Base-by-base conservation (phyloP, 35 echinoderm and acorn worm genomes). In the Ptychodera flava region DNA sequence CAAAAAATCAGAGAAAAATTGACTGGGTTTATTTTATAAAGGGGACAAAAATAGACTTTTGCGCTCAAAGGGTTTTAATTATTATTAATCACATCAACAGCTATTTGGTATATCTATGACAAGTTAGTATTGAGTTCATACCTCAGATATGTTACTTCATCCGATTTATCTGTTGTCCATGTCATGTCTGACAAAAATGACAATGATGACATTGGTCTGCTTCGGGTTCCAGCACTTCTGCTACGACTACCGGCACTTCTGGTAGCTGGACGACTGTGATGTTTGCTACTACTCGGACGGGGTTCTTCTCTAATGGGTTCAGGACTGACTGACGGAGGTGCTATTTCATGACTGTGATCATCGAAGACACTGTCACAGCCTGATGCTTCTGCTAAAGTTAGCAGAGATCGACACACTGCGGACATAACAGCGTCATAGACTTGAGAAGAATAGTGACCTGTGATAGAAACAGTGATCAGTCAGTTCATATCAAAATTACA, bases 161-260 rank as follows among this genome's bases (percentile, higher is more conserved):
- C 79, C 1, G 84, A 78, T 80, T 82, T 99, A 33, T 99, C 93
- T 16, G 90, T 79, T 15, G 88, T 90, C 96, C 96, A 99, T 0
- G 93, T 88, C 92, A 99, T 86, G 36, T 92, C 88, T 29, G 96
- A 99, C 79, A 99, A 81, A 64, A 85, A 94, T 0, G 96, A 99
- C 81, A 99, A 35, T 0, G 96, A 94, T 0, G 96, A 92, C 16
- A 85, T 82, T 15, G 86, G 89, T 32, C 89, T 35, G 16, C 87
- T 91, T 29, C 87, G 82, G 32, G 79, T 28, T 14, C 37, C 35
- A 2, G 16, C 35, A 82, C 79, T 37, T 52, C 29, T 78, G 81
- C 15, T 29, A 32, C 36, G 36, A 45, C 10, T 78, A 81, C 90
- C 83, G 33, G 85, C 91, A 88, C 36, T 86, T 0, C 37, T 85